These are phyloP conservation scores for Sipha flava DNA, from an alignment of 1,140 invertebrate genomes.

Conservation along the genomic window DNA sequence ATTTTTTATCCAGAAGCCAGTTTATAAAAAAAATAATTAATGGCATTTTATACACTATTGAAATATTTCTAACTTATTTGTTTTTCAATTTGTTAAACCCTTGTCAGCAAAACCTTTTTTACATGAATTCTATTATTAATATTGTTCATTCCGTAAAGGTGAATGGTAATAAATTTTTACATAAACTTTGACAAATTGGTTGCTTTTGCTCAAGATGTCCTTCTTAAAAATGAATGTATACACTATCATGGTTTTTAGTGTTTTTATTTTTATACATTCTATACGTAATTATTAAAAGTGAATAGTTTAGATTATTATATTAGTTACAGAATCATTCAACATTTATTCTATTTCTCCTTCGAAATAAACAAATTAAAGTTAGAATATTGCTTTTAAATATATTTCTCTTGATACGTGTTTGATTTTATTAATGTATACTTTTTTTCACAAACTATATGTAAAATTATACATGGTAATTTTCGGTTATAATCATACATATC, in stretches of 20 bases:
- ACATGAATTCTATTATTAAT: neutral
- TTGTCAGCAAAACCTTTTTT: neutral
- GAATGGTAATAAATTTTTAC: neutral
- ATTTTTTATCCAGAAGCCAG: too few relatives aligned
- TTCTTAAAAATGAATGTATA: neutral
- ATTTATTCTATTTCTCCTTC: too few relatives aligned
- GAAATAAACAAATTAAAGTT: too few relatives aligned
- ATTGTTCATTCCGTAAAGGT: neutral
- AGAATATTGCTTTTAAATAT: too few relatives aligned
- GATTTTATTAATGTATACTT: too few relatives aligned
- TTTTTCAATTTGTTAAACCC: neutral
- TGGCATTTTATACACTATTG: too few relatives aligned
- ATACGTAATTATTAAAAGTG: neutral
- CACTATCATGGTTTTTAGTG: neutral
- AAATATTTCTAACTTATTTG: neutral
- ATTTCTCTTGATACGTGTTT: too few relatives aligned
- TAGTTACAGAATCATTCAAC: too few relatives aligned
- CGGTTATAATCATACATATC: too few relatives aligned
- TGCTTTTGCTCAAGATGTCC: neutral
- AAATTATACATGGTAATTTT: too few relatives aligned
- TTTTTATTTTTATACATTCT: neutral
- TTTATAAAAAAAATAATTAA: too few relatives aligned
- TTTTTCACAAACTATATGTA: too few relatives aligned
- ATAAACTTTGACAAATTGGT: constrained; percentile 5
- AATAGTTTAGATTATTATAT: neutral